Base-by-base conservation (phyloP, 2,888 invertebrate genomes). In the Argyra leucocephala region DNA sequence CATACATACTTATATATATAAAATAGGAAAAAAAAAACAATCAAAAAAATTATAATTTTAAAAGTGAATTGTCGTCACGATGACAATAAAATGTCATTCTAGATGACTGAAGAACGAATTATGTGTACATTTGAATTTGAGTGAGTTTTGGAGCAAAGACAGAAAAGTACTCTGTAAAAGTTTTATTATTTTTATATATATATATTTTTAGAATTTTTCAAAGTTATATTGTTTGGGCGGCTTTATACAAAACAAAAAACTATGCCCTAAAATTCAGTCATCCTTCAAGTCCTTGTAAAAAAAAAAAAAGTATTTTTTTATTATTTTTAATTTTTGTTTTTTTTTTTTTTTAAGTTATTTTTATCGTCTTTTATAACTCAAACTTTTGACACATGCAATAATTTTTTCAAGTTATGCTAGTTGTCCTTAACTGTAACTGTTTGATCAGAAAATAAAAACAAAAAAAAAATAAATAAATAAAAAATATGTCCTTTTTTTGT, bases 61-160 rank as follows among this genome's bases (percentile, higher is more conserved):
- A 48, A 48, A 48, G 48, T 48, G 48, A 48, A 48, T 48, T 48
- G 48, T 48, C 48, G 48, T 48, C 48, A 48, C 48, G 48, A 48
- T 48, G 48, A 48, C 48, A 48, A 48, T 48, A 48, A 48, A 48
- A 48, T 48, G 48, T 48, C 48, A 48, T 48, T 48, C n/a, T 48
- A 48, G 48, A 48, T 18, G 48, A 48, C 48, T 48, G 48, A 48
- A 48, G 18, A 48, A 48, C 4, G n/a, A 48, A 48, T 18, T 48
- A 37, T 48, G 18, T 48, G 18, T 48, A 48, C 48, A 18, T 48
- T 48, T 15, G 5, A n/a, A n/a, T n/a, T n/a, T n/a, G n/a, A n/a
- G n/a, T n/a, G n/a, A n/a, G n/a, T n/a, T n/a, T n/a, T n/a, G n/a
- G n/a, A n/a, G n/a, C n/a, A n/a, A n/a, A n/a, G n/a, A n/a, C n/a